Evolutionary conservation across 2,888 invertebrate species (phyloP), one percentile per base, ranked within the genome.

Genomic region (Lathronympha strigana): DNA sequence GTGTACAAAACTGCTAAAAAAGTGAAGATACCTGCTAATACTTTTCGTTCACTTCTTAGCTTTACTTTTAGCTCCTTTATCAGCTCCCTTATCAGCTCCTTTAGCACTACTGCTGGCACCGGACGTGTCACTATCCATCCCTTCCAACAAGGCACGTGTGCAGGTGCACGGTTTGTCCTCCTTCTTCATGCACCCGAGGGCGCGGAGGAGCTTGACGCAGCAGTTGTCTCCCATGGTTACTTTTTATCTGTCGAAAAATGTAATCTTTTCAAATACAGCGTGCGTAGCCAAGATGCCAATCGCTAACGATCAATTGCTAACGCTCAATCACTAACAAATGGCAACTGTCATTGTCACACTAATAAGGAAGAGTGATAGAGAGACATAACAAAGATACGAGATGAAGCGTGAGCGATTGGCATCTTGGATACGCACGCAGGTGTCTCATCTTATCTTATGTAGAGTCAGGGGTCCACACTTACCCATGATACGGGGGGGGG

Each of bases 101-200:
- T 17, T 17, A 8, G 43, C 13, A 1, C 1, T 1, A 1, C 9
- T 47, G 2, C 17, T 21, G 8, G 4, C 21, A 11, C 13, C n/a
- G 6, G 9, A 0, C 3, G 13, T 2, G 5, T 17, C n/a, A 0
- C 4, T 1, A 0, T 9, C 11, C 11, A 19, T 17, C 33, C n/a
- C 43, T n/a, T 57, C 57, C 0, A 45, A 0, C 6, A 45, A 3
- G 8, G 31, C 19, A 9, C n/a, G 23, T 1, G 43, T 57, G 2
- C 57, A 57, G 1, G 55, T 43, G 28, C 55, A 57, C 8, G 15
- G 19, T 13, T 28, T n/a, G 4, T 28, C 31, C 5, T 31, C 13
- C 1, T 53, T 55, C 43, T 57, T 57, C 28, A 43, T 25, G 4
- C 55, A 57, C 4, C 57, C 57, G 1, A 57, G 19, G 31, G 43